Conservation (phyloP, 1,140 invertebrate genomes). For the Drosophila neocordata region DNA sequence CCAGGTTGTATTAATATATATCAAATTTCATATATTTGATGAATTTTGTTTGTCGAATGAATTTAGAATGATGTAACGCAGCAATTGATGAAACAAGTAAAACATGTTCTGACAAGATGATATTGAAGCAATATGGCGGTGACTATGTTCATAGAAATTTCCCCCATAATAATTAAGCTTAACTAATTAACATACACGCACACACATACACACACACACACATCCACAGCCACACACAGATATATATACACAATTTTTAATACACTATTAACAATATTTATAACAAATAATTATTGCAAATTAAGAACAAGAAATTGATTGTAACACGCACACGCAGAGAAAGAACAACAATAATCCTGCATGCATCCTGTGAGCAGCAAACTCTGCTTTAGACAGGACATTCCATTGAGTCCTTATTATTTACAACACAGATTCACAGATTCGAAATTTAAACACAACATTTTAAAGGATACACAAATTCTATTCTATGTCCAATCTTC, state of each 20-base stretch:
- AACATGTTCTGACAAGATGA: slow-evolving; percentile 66
- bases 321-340: slow-evolving; percentile 30
- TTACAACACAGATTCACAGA: not conserved
- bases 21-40: slow-evolving; percentile 14
- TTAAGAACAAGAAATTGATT: slow-evolving; percentile 14
- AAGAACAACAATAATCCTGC: slow-evolving; percentile 37
- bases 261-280: not conserved
- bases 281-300: slow-evolving; percentile 17
- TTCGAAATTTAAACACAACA: not conserved
- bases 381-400: not conserved
- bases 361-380: slow-evolving; percentile 33
- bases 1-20: slow-evolving; percentile 15
- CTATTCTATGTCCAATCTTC: not conserved
- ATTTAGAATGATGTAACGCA: slow-evolving; percentile 5
- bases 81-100: slow-evolving; percentile 16
- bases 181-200: slow-evolving; percentile 32
- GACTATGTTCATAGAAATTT: slow-evolving; percentile 75
- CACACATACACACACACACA: slow-evolving; percentile 38
- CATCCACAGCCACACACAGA: slow-evolving; percentile 19
- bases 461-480: not conserved
- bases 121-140: slow-evolving; percentile 83
- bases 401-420: slow-evolving; percentile 10
- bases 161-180: slow-evolving; percentile 48
- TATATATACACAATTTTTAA: slow-evolving; percentile 15
- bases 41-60: slow-evolving; percentile 6